phyloP scores from a whole-genome alignment of 2,113 vertebrate genomes.

The Monarcha castaneiventris region DNA sequence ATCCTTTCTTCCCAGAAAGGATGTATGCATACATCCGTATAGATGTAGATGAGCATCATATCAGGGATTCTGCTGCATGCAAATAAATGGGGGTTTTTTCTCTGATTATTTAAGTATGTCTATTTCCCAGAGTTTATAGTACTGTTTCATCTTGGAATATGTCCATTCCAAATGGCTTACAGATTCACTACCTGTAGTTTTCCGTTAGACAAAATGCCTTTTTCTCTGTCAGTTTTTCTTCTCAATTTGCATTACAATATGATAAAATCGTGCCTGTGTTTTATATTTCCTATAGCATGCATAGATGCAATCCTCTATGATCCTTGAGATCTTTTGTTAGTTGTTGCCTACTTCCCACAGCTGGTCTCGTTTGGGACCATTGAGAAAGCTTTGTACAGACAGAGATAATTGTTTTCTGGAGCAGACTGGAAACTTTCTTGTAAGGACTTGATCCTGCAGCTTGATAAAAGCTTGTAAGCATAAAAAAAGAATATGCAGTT shows the following conservation, averaged over 20 bases:
- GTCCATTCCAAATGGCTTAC: slow-evolving; percentile 36
- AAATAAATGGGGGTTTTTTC: background rate
- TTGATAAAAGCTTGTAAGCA: background rate
- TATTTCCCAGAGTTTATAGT: background rate
- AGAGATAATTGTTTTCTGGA: slow-evolving; percentile 5
- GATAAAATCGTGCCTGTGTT: background rate
- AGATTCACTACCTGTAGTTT: slow-evolving; percentile 1
- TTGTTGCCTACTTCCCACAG: background rate
- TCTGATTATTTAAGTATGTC: background rate
- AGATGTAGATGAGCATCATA: background rate
- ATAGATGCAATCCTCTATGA: background rate
- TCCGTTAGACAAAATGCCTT: background rate
- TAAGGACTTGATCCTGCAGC: background rate
- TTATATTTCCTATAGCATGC: background rate
- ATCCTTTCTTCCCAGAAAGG: background rate
- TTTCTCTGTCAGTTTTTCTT: background rate
- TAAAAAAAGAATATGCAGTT: background rate
- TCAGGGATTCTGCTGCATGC: background rate
- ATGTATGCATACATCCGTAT: background rate
- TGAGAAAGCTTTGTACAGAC: background rate
- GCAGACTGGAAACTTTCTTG: background rate
- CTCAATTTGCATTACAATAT: background rate
- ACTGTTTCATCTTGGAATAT: background rate
- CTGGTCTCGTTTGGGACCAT: background rate
- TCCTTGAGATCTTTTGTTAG: background rate